Base-by-base conservation (phyloP, 2,113 vertebrate species). In the Oncorhynchus gorbuscha region DNA sequence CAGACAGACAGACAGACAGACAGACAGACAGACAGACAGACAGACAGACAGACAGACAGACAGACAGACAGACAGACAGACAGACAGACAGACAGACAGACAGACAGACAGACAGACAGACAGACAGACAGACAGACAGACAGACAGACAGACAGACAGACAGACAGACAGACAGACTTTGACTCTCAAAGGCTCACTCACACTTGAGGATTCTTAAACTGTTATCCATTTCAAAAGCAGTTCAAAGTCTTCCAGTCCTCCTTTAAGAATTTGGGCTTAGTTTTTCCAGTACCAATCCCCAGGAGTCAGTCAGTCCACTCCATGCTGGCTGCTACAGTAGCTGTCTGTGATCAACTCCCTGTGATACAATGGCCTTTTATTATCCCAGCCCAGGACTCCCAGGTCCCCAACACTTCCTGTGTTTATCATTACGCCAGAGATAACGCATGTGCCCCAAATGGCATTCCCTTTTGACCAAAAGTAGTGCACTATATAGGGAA, bases 191-290 rank as follows among this genome's bases (percentile, higher is more conserved):
- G 18, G 18, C 55, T 45, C 39, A 45, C 39, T 45, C 39, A 45
- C 39, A 2, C 39, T 45, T 45, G 39, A 45, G 13, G 26, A 26
- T 32, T 32, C 20, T 26, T 78, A 51, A 20, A 8, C 45, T n/a
- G 7, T 49, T 22, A 14, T 51, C 18, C 24, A 61, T 79, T 73
- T 76, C 61, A 62, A 62, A 62, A 62, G n/a, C n/a, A 3, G 20
- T 62, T 62, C 59, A 62, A 62, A 62, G 59, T n/a, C 59, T 11
- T 55, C 14, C 14, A 55, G 51, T 55, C 51, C 51, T 9, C 51
- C 51, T n/a, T 62, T 62, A n/a, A 20, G 13, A 11, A 66, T 66
- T 66, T 28, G 13, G 22, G 6, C 22, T 14, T 26, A 22, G 62
- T 22, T 28, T 11, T 12, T 28, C 1, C 64, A 66, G 26, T 32